Evolutionary conservation across 2,888 invertebrate species (phyloP).

Genomic region (Synergus umbraculus): DNA sequence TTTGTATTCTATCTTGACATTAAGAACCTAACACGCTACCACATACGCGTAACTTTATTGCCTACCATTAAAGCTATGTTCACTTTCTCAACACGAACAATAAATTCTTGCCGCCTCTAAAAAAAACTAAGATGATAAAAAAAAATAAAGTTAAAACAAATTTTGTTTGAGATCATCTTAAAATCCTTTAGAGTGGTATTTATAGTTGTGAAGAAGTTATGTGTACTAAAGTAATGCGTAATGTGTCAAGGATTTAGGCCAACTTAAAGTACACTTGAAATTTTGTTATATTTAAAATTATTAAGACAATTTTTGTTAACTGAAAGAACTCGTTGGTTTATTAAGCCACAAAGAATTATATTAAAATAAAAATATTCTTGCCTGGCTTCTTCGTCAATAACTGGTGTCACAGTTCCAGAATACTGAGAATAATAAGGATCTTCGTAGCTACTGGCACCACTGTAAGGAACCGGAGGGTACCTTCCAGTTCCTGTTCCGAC

Average conservation of each 20-base stretch:
- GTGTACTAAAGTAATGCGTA: background rate
- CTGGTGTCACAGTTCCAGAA: conserved; percentile 89
- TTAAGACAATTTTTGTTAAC: background rate
- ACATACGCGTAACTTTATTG: background rate
- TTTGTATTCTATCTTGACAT: background rate
- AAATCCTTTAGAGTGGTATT: background rate
- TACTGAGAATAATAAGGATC: conserved; percentile 93
- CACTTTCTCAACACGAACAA: background rate
- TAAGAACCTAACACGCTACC: background rate
- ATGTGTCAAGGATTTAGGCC: background rate
- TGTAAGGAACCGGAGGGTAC: conserved; percentile 74
- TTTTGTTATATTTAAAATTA: background rate
- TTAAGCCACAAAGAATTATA: background rate
- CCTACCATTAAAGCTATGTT: background rate
- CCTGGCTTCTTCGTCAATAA: conserved; percentile 94
- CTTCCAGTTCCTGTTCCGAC: conserved; percentile 70
- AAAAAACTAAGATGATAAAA: background rate
- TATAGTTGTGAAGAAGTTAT: background rate
- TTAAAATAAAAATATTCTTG: conserved; percentile 70
- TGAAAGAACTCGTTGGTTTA: background rate
- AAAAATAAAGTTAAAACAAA: background rate
- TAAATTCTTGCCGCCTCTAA: background rate
- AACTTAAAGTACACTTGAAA: background rate
- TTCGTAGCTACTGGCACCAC: conserved; percentile 86
- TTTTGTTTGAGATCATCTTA: background rate